Percentiles rank a stretch among this genome's conserved stretches.
phyloP scores from a whole-genome alignment of 2,797 vertebrate genomes.

The Micropoecilia bifurca region DNA sequence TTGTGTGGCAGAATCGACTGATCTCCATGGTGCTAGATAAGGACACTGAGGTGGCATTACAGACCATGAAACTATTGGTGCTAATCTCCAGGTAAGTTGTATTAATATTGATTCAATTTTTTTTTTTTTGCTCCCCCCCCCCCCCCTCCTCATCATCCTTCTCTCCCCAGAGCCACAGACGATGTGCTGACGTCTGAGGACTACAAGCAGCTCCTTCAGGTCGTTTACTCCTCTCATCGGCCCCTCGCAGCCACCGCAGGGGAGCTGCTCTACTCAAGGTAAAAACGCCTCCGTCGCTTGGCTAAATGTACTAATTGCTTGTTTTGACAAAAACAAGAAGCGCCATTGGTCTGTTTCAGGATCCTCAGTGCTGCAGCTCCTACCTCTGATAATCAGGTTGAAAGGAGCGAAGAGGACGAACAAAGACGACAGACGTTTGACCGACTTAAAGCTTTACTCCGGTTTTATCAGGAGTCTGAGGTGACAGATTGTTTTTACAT shows the following conservation, averaged over 20 bases:
- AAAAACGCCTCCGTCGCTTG: neutral
- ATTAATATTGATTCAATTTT: neutral
- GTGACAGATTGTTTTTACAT: slow-evolving; percentile 66
- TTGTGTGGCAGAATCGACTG: slow-evolving; percentile 85
- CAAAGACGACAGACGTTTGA: slow-evolving; percentile 55
- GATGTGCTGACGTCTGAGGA: slow-evolving; percentile 84
- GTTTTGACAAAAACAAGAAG: neutral
- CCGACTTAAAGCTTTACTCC: slow-evolving; percentile 82
- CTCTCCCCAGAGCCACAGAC: slow-evolving; percentile 79
- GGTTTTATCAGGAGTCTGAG: slow-evolving; percentile 86
- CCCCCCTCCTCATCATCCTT: neutral
- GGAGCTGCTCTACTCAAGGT: slow-evolving; percentile 90
- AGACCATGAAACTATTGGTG: slow-evolving; percentile 90
- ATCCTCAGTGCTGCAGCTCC: slow-evolving; percentile 70
- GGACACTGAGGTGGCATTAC: slow-evolving; percentile 91
- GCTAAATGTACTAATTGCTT: neutral
- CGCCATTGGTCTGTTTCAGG: slow-evolving; percentile 66
- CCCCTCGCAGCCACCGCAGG: slow-evolving; percentile 88
- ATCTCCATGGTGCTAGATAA: slow-evolving; percentile 94
- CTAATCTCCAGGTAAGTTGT: slow-evolving; percentile 87
- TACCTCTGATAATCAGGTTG: slow-evolving; percentile 55
- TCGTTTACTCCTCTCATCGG: slow-evolving; percentile 90
- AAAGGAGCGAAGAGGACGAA: slow-evolving; percentile 59
- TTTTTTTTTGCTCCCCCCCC: too few relatives aligned
- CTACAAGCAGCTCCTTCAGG: slow-evolving; percentile 85